phyloP scores from a whole-genome alignment of 2,888 invertebrate genomes.

The Augiades crinisus region DNA sequence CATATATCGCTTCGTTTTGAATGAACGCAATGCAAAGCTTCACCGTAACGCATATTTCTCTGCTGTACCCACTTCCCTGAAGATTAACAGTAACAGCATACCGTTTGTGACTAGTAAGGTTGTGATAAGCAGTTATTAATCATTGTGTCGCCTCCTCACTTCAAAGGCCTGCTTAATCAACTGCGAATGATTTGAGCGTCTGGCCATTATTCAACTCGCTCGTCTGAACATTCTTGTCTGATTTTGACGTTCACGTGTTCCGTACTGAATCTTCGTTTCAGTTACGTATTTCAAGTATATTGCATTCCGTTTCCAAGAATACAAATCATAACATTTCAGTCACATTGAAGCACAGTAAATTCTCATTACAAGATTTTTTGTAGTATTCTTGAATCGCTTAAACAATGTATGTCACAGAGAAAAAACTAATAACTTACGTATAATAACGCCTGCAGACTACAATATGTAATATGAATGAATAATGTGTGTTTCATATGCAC shows the following conservation, averaged over 20 bases:
- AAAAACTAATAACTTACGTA: too few species aligned
- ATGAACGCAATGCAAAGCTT: too few species aligned
- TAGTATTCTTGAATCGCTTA: too few species aligned
- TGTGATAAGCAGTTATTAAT: conserved; percentile 73
- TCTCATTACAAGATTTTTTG: too few species aligned
- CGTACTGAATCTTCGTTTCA: conserved; percentile 31
- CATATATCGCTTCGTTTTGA: too few species aligned
- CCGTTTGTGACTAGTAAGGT: conserved; percentile 37
- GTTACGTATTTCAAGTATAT: conserved; percentile 10
- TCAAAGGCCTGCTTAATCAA: conserved; percentile 74
- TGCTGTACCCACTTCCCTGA: not conserved
- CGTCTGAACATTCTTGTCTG: conserved; percentile 58
- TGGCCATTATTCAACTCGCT: conserved; percentile 64
- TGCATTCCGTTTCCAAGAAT: conserved; percentile 10
- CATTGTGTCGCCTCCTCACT: conserved; percentile 61
- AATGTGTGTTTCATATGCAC: too few species aligned
- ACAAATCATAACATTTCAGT: conserved; percentile 15
- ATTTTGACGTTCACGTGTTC: conserved; percentile 22
- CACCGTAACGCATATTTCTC: too few species aligned
- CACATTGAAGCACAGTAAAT: too few species aligned
- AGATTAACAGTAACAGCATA: conserved; percentile 14
- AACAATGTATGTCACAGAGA: too few species aligned
- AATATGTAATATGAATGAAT: too few species aligned
- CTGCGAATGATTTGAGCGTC: conserved; percentile 62
- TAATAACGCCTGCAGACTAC: too few species aligned